Evolutionary conservation across 2,888 invertebrate species (phyloP), one percentile per base, ranked within the genome.

Genomic region (Mythimna vitellina): DNA sequence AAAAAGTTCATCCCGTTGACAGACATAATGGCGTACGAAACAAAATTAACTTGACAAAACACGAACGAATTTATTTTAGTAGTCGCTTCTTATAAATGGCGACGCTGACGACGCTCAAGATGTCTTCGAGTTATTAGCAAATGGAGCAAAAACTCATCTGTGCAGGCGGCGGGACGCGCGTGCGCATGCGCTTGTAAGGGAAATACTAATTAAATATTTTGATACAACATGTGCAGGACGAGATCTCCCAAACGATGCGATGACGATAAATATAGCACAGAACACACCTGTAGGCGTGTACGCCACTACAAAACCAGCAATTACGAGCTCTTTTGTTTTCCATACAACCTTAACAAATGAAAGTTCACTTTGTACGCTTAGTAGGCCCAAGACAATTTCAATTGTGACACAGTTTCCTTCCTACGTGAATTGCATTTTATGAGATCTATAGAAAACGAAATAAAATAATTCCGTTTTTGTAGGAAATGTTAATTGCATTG

Each of bases 41-140:
- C 75, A 67, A 86, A 85, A 86, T 80, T 82, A 81, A 77, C 75
- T 76, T 74, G 68, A 83, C 76, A 86, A 87, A 86, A 86, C 78
- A 79, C 73, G 74, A 83, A 83, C 76, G 74, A 82, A 83, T 84
- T 85, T 80, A 84, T 87, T 80, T 85, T 87, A 88, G 68, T 69
- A 79, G 49, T 87, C 84, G 81, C 77, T 83, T 81, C 79, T 89
- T 88, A 86, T 84, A 85, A 86, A 86, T 81, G 78, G 82, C 84
- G 80, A 76, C 12, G 77, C 76, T 71, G 76, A 78, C 69, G 56
- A 61, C 22, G 63, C 76, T 80, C 85, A 87, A 86, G 83, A 89
- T 86, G 85, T 83, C 76, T 86, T 65, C 78, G 66, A 77, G 86
- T 84, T 89, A 85, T 87, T 86, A 83, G 78, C 73, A 72, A 70